phyloP scores from a whole-genome alignment of 2,888 invertebrate species.

The Nemurella pictetii region DNA sequence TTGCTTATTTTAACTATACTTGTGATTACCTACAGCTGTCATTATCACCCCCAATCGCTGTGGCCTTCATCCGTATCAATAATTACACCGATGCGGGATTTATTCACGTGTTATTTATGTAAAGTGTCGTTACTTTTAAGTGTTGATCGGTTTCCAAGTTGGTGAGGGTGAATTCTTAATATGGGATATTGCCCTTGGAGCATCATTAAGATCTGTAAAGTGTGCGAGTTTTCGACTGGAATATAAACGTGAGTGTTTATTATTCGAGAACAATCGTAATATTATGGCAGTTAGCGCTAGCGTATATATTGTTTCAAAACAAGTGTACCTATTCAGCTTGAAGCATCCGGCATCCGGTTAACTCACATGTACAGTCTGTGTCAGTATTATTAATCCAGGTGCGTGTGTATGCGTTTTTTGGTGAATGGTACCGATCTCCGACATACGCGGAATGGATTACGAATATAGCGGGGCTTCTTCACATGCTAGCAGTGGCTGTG shows the following conservation, averaged over 20 bases:
- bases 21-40: not conserved
- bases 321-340: not conserved
- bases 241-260: not conserved
- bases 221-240: not conserved
- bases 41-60: not conserved
- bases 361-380: not conserved
- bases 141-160: not conserved
- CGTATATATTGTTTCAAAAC: constrained; percentile 11
- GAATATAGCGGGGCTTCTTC: constrained; percentile 25
- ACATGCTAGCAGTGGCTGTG: constrained; percentile 32
- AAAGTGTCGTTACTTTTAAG: not conserved
- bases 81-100: not conserved
- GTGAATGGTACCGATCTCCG: not conserved
- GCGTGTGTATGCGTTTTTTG: not conserved
- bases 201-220: too few species aligned
- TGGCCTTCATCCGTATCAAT: not conserved
- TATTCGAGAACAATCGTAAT: not conserved
- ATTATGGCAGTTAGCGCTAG: not conserved
- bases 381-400: not conserved
- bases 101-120: not conserved
- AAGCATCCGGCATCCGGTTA: constrained; percentile 11
- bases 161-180: not conserved
- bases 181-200: not conserved
- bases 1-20: not conserved
- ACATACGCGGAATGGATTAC: not conserved